Base-by-base conservation (phyloP, 2,113 vertebrate species). In the Paramisgurnus dabryanus region DNA sequence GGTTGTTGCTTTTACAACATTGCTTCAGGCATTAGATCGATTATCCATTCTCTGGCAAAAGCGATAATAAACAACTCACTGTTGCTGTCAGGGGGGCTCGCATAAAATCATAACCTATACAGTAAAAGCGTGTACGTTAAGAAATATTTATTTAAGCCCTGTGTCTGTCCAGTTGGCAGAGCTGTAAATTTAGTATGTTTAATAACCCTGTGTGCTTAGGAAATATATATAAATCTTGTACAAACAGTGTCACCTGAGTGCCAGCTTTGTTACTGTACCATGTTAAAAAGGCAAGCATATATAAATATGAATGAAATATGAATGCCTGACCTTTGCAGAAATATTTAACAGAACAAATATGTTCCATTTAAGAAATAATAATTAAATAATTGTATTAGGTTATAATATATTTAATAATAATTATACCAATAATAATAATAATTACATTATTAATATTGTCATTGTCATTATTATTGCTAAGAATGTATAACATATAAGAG, bases 1-100 rank as follows among this genome's bases (percentile, higher is more conserved):
- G 72, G 27, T 74, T 57, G 80, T 76, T 83, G 64, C 50, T 88
- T 88, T 88, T 87, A 84, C 86, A 87, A 81, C 79, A 80, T 77
- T 84, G 80, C 86, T 86, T 7, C 17, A 45, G 53, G 83, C 83
- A 76, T 82, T 13, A 39, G 17, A 72, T 39, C 18, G 67, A 61
- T 71, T 79, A 67, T 43, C 27, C 45, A 39, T 68, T 83, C 70
- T 79, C 66, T 67, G 81, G 76, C 81, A 82, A 79, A 79, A 79
- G 80, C 27, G 39, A 50, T 82, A 85, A 87, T 87, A 85, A 85
- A 72, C 7, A 40, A 86, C 84, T 80, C 82, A 85, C 83, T 70
- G 78, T 71, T 80, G 78, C 76, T 67, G 69, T 49, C 73, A 83
- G 53, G 63, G 9, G 72, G 40, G n/a, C 67, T 81, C 83, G 83